Evolutionary conservation across 2,797 vertebrate genomes (phyloP).

Genomic region (Pteronotus mesoamericanus): DNA sequence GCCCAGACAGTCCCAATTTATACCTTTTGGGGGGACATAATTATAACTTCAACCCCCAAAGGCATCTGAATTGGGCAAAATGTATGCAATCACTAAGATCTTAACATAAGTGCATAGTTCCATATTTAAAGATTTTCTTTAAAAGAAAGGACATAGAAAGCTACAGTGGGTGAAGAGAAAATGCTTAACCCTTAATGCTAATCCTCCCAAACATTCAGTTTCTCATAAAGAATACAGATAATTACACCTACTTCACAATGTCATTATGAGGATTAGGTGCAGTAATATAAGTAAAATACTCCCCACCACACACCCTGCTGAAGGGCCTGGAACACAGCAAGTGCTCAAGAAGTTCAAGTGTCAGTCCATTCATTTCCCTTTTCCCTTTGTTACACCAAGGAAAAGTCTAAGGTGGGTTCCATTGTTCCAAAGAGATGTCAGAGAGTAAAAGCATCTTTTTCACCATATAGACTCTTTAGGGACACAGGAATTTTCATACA

Average conservation of each 20-base stretch:
- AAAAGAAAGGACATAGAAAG: background rate
- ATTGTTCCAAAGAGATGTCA: background rate
- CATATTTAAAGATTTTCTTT: background rate
- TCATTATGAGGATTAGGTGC: background rate
- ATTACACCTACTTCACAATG: background rate
- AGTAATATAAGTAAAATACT: background rate
- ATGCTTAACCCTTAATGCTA: background rate
- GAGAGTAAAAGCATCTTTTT: background rate
- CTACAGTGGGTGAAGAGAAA: background rate
- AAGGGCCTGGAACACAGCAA: background rate
- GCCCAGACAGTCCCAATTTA: background rate
- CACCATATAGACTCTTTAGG: background rate
- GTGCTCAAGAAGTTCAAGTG: background rate
- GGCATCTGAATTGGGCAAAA: background rate
- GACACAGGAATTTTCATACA: background rate
- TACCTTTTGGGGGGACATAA: background rate
- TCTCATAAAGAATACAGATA: background rate
- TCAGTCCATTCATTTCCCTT: background rate
- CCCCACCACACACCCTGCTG: background rate
- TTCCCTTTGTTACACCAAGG: background rate
- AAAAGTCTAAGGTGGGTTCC: background rate
- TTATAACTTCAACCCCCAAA: background rate
- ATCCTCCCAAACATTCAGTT: background rate
- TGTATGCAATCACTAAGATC: background rate
- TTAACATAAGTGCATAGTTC: background rate